phyloP scores from a whole-genome alignment of 2,113 vertebrate genomes.

The Pithys albifrons region DNA sequence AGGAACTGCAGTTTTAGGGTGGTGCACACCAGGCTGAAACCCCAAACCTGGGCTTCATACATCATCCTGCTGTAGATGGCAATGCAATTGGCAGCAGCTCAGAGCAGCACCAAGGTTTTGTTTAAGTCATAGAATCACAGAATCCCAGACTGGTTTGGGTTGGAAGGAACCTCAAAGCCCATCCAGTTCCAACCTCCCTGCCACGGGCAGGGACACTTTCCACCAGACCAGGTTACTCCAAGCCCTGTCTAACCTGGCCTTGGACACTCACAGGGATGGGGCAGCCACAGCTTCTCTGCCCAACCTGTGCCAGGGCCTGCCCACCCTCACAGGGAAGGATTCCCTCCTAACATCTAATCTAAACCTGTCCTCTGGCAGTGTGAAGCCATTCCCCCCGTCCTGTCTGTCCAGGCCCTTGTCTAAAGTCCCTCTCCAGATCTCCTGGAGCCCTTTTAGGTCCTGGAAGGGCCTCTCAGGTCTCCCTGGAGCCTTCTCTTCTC shows the following conservation, averaged over 20 bases:
- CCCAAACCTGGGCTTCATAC: background rate
- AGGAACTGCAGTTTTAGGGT: background rate
- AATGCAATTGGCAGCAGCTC: background rate
- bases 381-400: background rate
- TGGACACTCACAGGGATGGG: background rate
- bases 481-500: background rate
- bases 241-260: accelerated
- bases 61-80: background rate
- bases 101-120: background rate
- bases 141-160: background rate
- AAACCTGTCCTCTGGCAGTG: background rate
- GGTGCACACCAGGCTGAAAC: background rate
- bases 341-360: background rate
- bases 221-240: background rate
- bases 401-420: accelerated
- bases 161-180: background rate
- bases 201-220: background rate
- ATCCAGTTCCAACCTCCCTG: background rate
- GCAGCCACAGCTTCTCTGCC: background rate
- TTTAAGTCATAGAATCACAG: background rate
- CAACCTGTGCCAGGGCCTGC: background rate
- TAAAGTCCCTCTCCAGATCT: background rate
- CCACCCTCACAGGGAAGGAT: accelerated
- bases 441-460: background rate
- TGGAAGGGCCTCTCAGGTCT: background rate